Base-by-base conservation (phyloP, 2,888 invertebrate species). In the Lepidonotus clava region DNA sequence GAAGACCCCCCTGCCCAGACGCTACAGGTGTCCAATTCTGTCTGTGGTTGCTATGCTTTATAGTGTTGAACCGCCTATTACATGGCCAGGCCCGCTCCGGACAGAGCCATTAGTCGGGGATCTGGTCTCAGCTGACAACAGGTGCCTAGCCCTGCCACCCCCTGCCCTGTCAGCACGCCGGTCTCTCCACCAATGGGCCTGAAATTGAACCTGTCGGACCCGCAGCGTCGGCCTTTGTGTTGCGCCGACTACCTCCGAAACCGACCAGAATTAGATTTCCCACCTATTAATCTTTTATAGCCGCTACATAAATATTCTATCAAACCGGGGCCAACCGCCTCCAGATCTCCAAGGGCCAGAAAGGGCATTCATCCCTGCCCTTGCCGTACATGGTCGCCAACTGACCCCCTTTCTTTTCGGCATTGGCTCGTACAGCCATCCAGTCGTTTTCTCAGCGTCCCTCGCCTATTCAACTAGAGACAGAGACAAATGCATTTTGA, bases 141-240 rank as follows among this genome's bases (percentile, higher is more conserved):
- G 46, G 46, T 80, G 51, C 71, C 71, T 28, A 8, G 36, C 14
- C 71, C 71, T 14, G 8, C 28, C 8, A 4, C 71, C 34, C 32
- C 32, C 71, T 14, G 32, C 6, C 80, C 80, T 34, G 80, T 46
- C 46, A 21, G 51, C 80, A 32, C 46, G 24, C 34, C 76, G 46
- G 80, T 28, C 46, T 2, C 80, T 0, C 80, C 41, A 18, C 80
- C 80, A 41, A n/a, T 18, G 41, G 80, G 46, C 80, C 80, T 80
- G 80, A 80, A 80, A 80, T 80, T 80, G 80, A 80, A 80, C 80
- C 80, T 80, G 80, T 80, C 46, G 80, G 46, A 6, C 24, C 76
- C 5, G 46, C n/a, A n/a, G n/a, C 41, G 80, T 18, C 6, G 51
- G 14, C 80, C 28, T 80, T 80, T 80, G 80, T 51, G 80, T 28